Conservation (phyloP, 2,797 vertebrate species). For the Podarcis siculus region DNA sequence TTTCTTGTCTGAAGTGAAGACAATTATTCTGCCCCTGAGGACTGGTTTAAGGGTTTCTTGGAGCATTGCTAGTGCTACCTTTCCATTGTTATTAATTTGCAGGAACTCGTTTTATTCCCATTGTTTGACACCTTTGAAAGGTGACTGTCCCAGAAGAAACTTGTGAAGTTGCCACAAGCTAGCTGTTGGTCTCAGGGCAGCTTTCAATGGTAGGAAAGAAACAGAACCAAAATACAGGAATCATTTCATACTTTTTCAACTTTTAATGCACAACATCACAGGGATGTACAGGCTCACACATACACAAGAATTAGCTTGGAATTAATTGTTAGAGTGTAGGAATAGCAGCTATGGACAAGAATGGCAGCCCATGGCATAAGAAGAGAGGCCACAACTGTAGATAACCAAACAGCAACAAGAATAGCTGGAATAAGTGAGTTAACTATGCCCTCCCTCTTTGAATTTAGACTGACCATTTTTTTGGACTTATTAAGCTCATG, state of each 20-base stretch:
- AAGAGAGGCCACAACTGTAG: neutral
- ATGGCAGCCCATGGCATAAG: neutral
- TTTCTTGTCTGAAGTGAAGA: slow-evolving; percentile 46
- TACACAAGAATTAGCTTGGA: neutral
- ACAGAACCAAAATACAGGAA: slow-evolving; percentile 28
- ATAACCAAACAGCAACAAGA: neutral
- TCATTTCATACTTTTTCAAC: neutral
- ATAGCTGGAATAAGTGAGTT: neutral
- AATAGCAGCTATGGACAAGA: neutral
- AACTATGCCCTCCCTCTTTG: neutral
- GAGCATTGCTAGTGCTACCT: neutral
- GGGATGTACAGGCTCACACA: neutral
- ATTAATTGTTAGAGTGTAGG: neutral
- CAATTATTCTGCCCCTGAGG: slow-evolving; percentile 44
- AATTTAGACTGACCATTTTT: neutral
- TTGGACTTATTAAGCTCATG: neutral
- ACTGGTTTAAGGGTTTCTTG: slow-evolving; percentile 38
- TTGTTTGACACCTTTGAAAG: slow-evolving; percentile 51
- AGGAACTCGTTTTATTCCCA: slow-evolving; percentile 27
- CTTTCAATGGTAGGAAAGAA: neutral
- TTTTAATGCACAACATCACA: neutral
- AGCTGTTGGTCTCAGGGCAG: neutral
- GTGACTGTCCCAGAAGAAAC: slow-evolving; percentile 33
- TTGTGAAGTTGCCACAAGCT: slow-evolving; percentile 20
- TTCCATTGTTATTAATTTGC: slow-evolving; percentile 48